Evolutionary conservation across 2,888 invertebrate species (phyloP).

Genomic region (Branchinecta sandiegonensis): DNA sequence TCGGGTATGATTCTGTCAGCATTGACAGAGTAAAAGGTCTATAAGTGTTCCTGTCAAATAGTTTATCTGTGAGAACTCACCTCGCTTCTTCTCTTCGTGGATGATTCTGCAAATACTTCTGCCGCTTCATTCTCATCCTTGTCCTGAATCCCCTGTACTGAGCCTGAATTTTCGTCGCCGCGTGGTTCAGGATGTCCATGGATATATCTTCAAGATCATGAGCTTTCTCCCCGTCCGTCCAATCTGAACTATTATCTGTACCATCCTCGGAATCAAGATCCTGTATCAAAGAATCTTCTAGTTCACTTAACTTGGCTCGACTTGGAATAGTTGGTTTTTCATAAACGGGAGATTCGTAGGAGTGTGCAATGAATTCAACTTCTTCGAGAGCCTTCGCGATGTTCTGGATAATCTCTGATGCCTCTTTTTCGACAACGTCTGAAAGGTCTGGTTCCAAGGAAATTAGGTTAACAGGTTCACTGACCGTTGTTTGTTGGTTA

Average conservation of each 20-base stretch:
- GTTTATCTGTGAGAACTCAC: neutral
- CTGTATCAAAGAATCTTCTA: neutral
- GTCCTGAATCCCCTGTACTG: slow-evolving; percentile 20
- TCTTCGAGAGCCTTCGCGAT: neutral
- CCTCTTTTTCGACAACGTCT: slow-evolving; percentile 16
- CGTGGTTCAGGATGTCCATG: slow-evolving; percentile 12
- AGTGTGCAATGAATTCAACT: neutral
- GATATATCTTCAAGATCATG: neutral
- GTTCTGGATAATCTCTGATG: neutral
- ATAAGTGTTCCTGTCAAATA: too few species aligned
- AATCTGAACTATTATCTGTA: slow-evolving; percentile 11
- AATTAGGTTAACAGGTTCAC: too few species aligned
- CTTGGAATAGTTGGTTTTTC: neutral
- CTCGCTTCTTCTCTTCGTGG: neutral
- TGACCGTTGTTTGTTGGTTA: too few species aligned
- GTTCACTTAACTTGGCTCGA: neutral
- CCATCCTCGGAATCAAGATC: neutral
- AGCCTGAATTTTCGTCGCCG: slow-evolving; percentile 24
- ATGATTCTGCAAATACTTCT: slow-evolving; percentile 18
- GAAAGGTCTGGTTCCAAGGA: too few species aligned
- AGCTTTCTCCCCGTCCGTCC: neutral
- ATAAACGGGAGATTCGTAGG: neutral
- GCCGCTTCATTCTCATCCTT: slow-evolving; percentile 16
- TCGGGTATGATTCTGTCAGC: too few species aligned
- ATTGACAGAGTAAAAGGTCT: too few species aligned